Percentiles rank a stretch among this genome's conserved stretches.
Conservation (phyloP, 1,140 invertebrate species). For the Sycobia sp. region DNA sequence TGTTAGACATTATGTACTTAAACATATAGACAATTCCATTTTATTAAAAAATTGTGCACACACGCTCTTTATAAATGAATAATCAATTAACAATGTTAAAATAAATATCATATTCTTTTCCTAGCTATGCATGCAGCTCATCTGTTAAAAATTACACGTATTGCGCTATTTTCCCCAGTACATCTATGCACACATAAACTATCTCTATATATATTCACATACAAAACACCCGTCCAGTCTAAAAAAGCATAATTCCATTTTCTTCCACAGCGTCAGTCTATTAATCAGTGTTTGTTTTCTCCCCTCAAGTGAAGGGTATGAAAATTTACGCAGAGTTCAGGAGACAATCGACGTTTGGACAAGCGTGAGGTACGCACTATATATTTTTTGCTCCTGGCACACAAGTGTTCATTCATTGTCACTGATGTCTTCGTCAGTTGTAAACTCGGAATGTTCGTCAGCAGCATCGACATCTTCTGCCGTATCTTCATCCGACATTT, state of each 20-base stretch:
- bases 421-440: conserved; percentile 74
- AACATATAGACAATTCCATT: conserved; percentile 50
- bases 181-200: conserved; percentile 34
- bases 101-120: conserved; percentile 57
- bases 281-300: too few relatives aligned
- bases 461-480: conserved; percentile 76
- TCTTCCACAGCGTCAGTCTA: too few relatives aligned
- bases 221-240: conserved; percentile 46
- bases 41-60: conserved; percentile 60
- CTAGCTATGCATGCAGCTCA: conserved; percentile 47
- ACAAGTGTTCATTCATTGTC: conserved; percentile 59
- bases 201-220: conserved; percentile 35
- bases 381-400: conserved; percentile 4
- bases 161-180: conserved; percentile 36
- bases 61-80: conserved; percentile 51
- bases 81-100: conserved; percentile 59
- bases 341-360: too few relatives aligned
- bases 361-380: background rate
- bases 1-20: conserved; percentile 28
- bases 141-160: conserved; percentile 38
- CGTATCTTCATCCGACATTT: conserved; percentile 91
- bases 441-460: conserved; percentile 72
- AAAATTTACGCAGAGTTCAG: too few relatives aligned
- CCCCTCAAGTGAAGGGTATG: too few relatives aligned
- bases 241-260: conserved; percentile 6